Evolutionary conservation across 2,797 vertebrate genomes (phyloP).

Genomic region (Clarias pachynema): DNA sequence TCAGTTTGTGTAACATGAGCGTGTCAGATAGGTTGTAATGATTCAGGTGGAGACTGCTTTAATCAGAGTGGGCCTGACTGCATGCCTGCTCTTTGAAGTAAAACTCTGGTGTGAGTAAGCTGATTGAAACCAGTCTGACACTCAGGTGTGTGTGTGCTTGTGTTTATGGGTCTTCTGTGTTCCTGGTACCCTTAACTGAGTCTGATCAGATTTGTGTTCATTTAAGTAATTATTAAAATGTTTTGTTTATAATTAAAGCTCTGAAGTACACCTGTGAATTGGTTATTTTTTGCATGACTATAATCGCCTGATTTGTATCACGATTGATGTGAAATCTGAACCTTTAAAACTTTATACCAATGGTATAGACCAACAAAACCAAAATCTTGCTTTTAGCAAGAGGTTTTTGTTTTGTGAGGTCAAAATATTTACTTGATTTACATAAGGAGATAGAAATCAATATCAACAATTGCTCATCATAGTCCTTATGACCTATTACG

Average conservation of each 20-base stretch:
- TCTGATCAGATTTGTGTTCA: neutral
- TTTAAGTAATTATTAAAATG: neutral
- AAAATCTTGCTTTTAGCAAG: neutral
- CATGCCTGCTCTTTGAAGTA: conserved; percentile 70
- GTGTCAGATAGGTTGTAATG: conserved; percentile 65
- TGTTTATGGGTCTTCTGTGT: conserved; percentile 19
- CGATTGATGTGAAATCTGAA: neutral
- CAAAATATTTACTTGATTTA: neutral
- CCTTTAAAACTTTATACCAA: neutral
- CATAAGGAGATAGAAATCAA: neutral
- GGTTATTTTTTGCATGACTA: neutral
- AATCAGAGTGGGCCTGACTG: conserved; percentile 62
- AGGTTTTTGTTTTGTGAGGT: neutral
- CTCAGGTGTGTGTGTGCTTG: conserved; percentile 22
- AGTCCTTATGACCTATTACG: neutral
- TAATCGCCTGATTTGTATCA: neutral
- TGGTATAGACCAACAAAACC: neutral
- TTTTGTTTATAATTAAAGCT: neutral
- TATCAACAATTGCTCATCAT: neutral
- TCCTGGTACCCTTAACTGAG: neutral
- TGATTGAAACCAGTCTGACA: conserved; percentile 41
- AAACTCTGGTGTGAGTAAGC: conserved; percentile 57
- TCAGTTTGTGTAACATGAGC: conserved; percentile 6
- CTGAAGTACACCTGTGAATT: neutral
- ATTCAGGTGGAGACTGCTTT: conserved; percentile 69